Base-by-base conservation (phyloP, 2,888 invertebrate species). In the Zaprionus bogoriensis region DNA sequence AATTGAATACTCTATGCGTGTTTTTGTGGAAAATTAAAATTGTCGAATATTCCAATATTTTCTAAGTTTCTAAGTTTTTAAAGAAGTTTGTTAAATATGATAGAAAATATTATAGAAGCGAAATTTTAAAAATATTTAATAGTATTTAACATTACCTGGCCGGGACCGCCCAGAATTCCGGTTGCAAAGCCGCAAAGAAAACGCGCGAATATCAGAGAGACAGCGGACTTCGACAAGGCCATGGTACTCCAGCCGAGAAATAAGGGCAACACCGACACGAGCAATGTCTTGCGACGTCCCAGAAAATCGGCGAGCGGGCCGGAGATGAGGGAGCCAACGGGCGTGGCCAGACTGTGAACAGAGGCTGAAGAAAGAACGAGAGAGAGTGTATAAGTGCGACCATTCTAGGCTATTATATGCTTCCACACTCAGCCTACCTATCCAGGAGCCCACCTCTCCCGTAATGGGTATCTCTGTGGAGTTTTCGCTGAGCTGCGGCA, bases 271-370 rank as follows among this genome's bases (percentile, higher is more conserved):
- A 94, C 92, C 32, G 94, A 92, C 2, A 93, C 89, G 82, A 95
- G 93, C 51, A 96, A 89, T 4, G 94, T 93, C 23, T 93, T 92
- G 64, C 93, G 93, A 55, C 95, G 92, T 0, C 95, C 95, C 76
- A 94, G 92, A 32, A 92, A 92, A 78, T 95, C 95, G 91, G 95
- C 94, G 47, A 95, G 89, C 0, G 95, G 93, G 0, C 95, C 96
- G 0, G 95, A 95, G 28, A 95, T 75, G 79, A 96, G 90, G 0
- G 95, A 94, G 0, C 95, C 96, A 0, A 95, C 85, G 0, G 96
- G 96, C 0, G 95, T 95, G 0, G 95, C 95, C 54, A 95, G 93
- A 23, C 95, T 95, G 87, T 96, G 96, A 9, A 96, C 93, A 78
- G 95, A 95, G 3, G 95, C 96, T 96, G 91, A 6, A 88, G 22